Evolutionary conservation across 1,140 invertebrate genomes (phyloP).

Genomic region (Dendroctonus valens): DNA sequence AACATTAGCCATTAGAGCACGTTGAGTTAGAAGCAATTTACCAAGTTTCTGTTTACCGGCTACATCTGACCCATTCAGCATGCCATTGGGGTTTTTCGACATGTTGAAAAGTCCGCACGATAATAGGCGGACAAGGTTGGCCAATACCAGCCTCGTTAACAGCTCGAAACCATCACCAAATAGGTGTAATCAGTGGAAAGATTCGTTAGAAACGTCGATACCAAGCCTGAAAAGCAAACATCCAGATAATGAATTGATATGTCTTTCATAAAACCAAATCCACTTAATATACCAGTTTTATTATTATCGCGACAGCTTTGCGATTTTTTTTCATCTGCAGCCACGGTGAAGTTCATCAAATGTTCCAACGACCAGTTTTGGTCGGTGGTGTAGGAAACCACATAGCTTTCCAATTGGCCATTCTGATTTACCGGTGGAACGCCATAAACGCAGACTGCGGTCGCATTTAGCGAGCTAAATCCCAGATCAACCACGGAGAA

Average conservation of each 20-base stretch:
- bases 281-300: no score
- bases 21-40: slow-evolving; percentile 32
- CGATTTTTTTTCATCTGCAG: slow-evolving; percentile 16
- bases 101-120: slow-evolving; percentile 43
- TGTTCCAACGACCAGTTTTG: slow-evolving; percentile 39
- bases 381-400: slow-evolving; percentile 42
- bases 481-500: slow-evolving; percentile 40
- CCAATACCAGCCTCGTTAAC: slow-evolving; percentile 57
- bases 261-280: not conserved
- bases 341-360: slow-evolving; percentile 35
- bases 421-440: slow-evolving; percentile 36
- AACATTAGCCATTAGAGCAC: not conserved
- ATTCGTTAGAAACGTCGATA: slow-evolving; percentile 49
- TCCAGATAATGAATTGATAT: no score
- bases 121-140: slow-evolving; percentile 50
- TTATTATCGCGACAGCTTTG: slow-evolving; percentile 26
- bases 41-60: slow-evolving; percentile 50
- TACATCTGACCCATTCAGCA: slow-evolving; percentile 29
- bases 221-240: slow-evolving; percentile 6
- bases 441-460: slow-evolving; percentile 41
- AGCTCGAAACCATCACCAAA: slow-evolving; percentile 56
- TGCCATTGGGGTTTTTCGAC: slow-evolving; percentile 11
- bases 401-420: slow-evolving; percentile 39
- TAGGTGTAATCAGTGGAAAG: slow-evolving; percentile 55
- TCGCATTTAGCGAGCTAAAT: slow-evolving; percentile 39